Evolutionary conservation across 2,797 vertebrate species (phyloP).

Genomic region (Triplophysa bombifrons): DNA sequence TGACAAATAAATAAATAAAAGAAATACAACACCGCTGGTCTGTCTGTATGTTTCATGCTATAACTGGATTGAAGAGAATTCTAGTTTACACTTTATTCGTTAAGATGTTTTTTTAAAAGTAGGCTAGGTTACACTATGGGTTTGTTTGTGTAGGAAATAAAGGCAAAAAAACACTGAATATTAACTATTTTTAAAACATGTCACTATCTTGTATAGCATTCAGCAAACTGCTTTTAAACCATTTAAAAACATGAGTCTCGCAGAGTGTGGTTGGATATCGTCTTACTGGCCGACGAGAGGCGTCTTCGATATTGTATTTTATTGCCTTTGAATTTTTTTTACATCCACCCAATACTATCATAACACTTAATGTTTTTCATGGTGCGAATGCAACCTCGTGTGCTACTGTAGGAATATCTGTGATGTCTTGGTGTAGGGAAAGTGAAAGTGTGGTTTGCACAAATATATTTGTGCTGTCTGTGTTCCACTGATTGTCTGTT

Average conservation of each 20-base stretch:
- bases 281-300: neutral
- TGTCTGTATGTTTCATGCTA: neutral
- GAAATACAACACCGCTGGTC: neutral
- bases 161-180: neutral
- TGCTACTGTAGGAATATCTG: slow-evolving; percentile 17
- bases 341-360: neutral
- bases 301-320: neutral
- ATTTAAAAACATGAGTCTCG: slow-evolving; percentile 3
- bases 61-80: neutral
- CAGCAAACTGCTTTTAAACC: neutral
- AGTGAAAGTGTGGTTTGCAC: slow-evolving; percentile 23
- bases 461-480: slow-evolving; percentile 43
- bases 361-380: slow-evolving; percentile 10
- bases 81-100: neutral
- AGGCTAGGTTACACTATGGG: neutral
- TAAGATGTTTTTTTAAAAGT: neutral
- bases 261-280: slow-evolving; percentile 9
- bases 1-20: slow-evolving; percentile 5
- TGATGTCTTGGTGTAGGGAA: slow-evolving; percentile 25
- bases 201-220: slow-evolving; percentile 4
- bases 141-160: slow-evolving; percentile 10
- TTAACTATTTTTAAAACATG: slow-evolving; percentile 1
- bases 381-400: slow-evolving; percentile 5
- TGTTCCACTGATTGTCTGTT: slow-evolving; percentile 10
- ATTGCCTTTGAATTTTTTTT: neutral